Evolutionary conservation across 2,888 invertebrate genomes (phyloP), one percentile per base, ranked within the genome.

Genomic region (Agrilus biguttatus): DNA sequence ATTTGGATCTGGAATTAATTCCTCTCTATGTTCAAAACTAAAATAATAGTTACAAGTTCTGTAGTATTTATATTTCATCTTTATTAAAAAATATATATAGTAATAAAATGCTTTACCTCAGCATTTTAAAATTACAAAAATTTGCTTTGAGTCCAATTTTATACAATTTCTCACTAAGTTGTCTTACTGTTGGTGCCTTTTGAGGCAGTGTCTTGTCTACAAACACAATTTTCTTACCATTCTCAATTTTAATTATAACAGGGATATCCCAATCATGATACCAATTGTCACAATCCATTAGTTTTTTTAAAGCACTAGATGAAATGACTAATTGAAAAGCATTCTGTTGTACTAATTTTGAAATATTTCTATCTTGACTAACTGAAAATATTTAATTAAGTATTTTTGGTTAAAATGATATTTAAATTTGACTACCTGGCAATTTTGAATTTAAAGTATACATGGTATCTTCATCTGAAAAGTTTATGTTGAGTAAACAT

Each of bases 191-290:
- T 8, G 55, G 51, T 14, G 46, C 42, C 41, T 42, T 49, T 46
- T 53, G 48, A 33, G 55, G 55, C 19, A 61, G 50, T 5, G 58
- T 55, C 49, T 62, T 62, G 43, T 62, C 61, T n/a, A 63, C 47
- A 50, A 57, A 61, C 21, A 60, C 51, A 8, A 60, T 48, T 43
- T 55, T 59, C 45, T 55, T 57, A 19, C 38, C n/a, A 12, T 37
- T 40, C 13, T 54, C 39, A 42, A 51, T 48, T 45, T 58, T 60
- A 13, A 64, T 51, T 10, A 55, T 43, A n/a, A 64, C 47, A 5
- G 63, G 63, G 34, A 63, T 53, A 39, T 54, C 50, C 62, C 62
- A 64, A 38, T 45, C 48, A 13, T 37, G 45, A 36, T 55, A 55
- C 13, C 45, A 50, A 43, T 59, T 55, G n/a, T 52, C 55, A 39